A percentile compares a stretch with the other conserved stretches of the same genome.
Conservation (phyloP, 1,140 invertebrate species). For the Brachystomella parvula region DNA sequence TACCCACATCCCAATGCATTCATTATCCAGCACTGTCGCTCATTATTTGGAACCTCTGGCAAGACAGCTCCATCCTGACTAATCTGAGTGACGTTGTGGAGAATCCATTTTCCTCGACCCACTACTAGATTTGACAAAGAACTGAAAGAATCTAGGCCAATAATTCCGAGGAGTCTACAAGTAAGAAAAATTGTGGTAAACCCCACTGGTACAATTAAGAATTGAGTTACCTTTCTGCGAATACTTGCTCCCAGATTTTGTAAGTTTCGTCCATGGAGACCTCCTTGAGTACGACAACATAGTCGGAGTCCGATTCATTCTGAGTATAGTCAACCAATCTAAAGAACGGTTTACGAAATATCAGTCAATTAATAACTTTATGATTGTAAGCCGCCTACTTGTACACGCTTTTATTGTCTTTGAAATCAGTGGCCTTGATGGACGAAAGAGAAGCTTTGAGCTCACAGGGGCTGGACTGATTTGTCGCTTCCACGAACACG, state of each 20-base stretch:
- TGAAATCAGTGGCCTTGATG: conserved; percentile 37
- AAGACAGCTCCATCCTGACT: conserved; percentile 39
- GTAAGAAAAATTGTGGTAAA: not conserved
- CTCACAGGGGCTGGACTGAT: not conserved
- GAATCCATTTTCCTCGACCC: conserved; percentile 41
- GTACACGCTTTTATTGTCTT: conserved; percentile 34
- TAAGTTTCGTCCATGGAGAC: conserved; percentile 25
- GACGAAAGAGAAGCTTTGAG: not conserved
- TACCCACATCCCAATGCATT: conserved; percentile 49
- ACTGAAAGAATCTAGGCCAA: conserved; percentile 30
- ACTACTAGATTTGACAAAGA: conserved; percentile 23
- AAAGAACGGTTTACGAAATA: too few relatives aligned
- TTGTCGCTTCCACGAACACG: conserved; percentile 28
- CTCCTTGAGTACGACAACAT: conserved; percentile 28
- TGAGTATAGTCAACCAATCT: conserved; percentile 6
- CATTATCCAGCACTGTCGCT: conserved; percentile 48
- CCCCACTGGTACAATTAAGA: too few relatives aligned
- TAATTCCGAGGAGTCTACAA: conserved; percentile 27
- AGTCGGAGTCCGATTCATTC: conserved; percentile 12
- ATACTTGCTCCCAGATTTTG: conserved; percentile 30
- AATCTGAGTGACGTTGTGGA: conserved; percentile 45
- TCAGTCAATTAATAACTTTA: not conserved
- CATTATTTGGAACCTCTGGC: conserved; percentile 37
- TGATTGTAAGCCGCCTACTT: conserved; percentile 11
- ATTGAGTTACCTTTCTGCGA: conserved; percentile 27